These are phyloP conservation scores for Ploceus nigricollis DNA, from an alignment of 2,113 vertebrate species.

Conservation along the genomic window DNA sequence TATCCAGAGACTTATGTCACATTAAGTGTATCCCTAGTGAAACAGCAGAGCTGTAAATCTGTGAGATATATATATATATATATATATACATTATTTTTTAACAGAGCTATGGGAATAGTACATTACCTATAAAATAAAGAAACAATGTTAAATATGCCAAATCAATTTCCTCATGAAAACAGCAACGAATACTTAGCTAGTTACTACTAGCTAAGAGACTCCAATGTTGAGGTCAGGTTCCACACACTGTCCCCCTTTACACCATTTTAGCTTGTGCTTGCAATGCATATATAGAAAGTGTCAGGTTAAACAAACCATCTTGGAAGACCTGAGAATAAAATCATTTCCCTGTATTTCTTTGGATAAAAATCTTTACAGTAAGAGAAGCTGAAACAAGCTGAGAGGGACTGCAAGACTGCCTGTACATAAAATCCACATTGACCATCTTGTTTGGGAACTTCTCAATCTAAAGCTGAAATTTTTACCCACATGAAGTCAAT, in stretches of 20 bases:
- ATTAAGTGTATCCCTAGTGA: conserved; percentile 57
- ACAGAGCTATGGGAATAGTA: conserved; percentile 51
- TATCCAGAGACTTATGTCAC: conserved; percentile 63
- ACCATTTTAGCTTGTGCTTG: neutral
- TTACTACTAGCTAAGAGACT: neutral
- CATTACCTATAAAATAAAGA: conserved; percentile 63
- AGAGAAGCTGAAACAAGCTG: neutral
- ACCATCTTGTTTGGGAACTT: neutral
- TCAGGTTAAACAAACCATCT: conserved; percentile 18
- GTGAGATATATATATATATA: neutral
- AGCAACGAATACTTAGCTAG: conserved; percentile 48
- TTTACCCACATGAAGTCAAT: neutral
- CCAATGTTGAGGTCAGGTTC: neutral
- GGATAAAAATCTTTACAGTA: neutral
- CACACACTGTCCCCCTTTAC: neutral
- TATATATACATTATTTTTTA: conserved; percentile 28
- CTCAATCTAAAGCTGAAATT: neutral
- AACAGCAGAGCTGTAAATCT: conserved; percentile 55
- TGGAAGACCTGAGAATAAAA: neutral
- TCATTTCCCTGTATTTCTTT: neutral
- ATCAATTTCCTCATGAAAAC: conserved; percentile 57
- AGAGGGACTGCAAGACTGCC: neutral
- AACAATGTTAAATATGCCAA: conserved; percentile 58
- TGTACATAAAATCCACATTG: neutral
- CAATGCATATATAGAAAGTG: neutral